Evolutionary conservation across 2,888 invertebrate species (phyloP).

Genomic region (Colletes collaris): DNA sequence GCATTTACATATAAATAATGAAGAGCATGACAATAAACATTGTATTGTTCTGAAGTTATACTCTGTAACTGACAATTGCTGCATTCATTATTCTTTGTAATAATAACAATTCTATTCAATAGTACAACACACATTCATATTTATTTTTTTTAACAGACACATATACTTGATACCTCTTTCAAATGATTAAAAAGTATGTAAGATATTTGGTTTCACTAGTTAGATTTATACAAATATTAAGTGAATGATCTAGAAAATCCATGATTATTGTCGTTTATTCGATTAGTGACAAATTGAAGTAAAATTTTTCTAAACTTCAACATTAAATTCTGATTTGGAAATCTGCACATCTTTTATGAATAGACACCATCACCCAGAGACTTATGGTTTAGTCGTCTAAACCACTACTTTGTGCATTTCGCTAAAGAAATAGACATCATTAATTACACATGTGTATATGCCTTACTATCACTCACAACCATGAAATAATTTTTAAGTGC

Average conservation of each 20-base stretch:
- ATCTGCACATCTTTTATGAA: constrained; percentile 55
- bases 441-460: constrained; percentile 57
- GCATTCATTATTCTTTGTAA: constrained; percentile 8
- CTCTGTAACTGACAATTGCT: constrained; percentile 1
- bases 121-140: constrained; percentile 42
- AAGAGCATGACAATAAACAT: constrained; percentile 32
- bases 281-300: constrained; percentile 14
- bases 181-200: constrained; percentile 18
- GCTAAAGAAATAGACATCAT: constrained; percentile 70
- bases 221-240: constrained; percentile 3
- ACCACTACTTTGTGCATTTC: constrained; percentile 61
- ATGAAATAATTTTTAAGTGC: constrained; percentile 52
- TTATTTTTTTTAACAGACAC: constrained; percentile 12
- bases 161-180: constrained; percentile 19
- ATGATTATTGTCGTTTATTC: constrained; percentile 43
- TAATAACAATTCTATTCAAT: constrained; percentile 5
- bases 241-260: constrained; percentile 3
- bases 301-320: constrained; percentile 14
- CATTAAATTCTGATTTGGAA: constrained; percentile 41
- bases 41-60: constrained; percentile 6
- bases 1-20: constrained; percentile 39
- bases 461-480: constrained; percentile 62
- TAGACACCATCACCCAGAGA: constrained; percentile 60
- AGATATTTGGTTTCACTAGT: constrained; percentile 4
- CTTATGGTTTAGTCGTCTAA: constrained; percentile 61